phyloP scores from a whole-genome alignment of 2,797 vertebrate genomes.

The Perdix hodgsoniae region DNA sequence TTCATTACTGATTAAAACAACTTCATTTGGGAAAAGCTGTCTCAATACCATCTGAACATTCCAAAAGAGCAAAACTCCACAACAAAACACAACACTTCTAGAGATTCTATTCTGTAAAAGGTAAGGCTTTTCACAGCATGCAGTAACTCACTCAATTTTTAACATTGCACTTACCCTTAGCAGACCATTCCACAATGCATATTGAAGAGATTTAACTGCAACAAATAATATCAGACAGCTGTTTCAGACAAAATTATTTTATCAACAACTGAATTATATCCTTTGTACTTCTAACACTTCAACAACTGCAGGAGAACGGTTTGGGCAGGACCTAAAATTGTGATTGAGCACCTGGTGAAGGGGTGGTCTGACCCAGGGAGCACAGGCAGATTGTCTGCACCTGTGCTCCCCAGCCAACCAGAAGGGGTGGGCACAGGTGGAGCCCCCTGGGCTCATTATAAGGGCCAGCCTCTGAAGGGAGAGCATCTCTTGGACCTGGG shows the following conservation, averaged over 20 bases:
- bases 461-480: too few relatives aligned
- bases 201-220: neutral
- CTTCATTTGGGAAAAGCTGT: neutral
- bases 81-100: rapidly evolving
- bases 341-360: too few relatives aligned
- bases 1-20: neutral
- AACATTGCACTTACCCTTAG: neutral
- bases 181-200: neutral
- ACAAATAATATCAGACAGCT: neutral
- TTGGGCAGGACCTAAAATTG: too few relatives aligned
- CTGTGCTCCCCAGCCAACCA: too few relatives aligned
- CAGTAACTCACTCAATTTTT: neutral
- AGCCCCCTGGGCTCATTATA: too few relatives aligned
- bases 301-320: neutral
- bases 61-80: neutral
- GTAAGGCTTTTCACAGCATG: neutral
- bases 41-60: neutral
- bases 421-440: too few relatives aligned
- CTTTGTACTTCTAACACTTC: neutral
- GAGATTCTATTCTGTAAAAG: neutral
- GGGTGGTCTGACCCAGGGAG: too few relatives aligned
- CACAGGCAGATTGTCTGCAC: too few relatives aligned
- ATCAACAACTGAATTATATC: neutral
- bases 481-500: too few relatives aligned
- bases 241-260: neutral